Evolutionary conservation across 92 coral and sea anemone genomes (phyloP).

Genomic region (Epizoanthus fatuus): DNA sequence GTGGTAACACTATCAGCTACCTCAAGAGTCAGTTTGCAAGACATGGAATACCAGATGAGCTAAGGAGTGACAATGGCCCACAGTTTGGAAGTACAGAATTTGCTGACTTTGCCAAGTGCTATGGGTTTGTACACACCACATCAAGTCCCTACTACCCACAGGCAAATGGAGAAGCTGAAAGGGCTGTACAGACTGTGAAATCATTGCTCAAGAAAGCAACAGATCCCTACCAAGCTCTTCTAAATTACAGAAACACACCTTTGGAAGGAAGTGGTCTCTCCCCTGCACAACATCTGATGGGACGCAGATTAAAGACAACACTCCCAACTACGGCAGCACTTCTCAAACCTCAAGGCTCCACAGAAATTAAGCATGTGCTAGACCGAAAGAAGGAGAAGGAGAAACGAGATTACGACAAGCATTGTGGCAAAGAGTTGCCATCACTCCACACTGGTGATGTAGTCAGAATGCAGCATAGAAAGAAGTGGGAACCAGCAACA

Average conservation of each 20-base stretch:
- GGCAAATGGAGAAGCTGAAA: slow-evolving; percentile 47
- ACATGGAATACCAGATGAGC: slow-evolving; percentile 36
- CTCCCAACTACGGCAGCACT: slow-evolving; percentile 56
- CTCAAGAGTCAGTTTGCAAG: slow-evolving; percentile 47
- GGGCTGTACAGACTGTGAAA: slow-evolving; percentile 56
- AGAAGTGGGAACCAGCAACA: background rate
- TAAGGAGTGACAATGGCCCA: slow-evolving; percentile 31
- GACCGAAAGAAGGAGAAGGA: slow-evolving; percentile 17
- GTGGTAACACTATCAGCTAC: slow-evolving; percentile 46
- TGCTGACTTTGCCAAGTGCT: slow-evolving; percentile 18
- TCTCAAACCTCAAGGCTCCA: slow-evolving; percentile 18
- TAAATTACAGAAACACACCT: slow-evolving; percentile 52
- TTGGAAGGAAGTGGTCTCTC: slow-evolving; percentile 36
- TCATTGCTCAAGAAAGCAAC: slow-evolving; percentile 46
- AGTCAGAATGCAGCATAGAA: too few relatives aligned
- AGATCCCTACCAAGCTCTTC: slow-evolving; percentile 51
- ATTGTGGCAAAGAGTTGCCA: too few relatives aligned
- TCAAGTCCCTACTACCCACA: slow-evolving; percentile 51
- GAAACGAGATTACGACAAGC: background rate
- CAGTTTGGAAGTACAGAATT: slow-evolving; percentile 41
- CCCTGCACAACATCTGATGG: slow-evolving; percentile 25
- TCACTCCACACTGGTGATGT: too few relatives aligned
- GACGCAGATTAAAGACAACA: slow-evolving; percentile 40
- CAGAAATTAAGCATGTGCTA: background rate
- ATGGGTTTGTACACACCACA: slow-evolving; percentile 54